A percentile compares a stretch with the other conserved stretches of the same genome.
Evolutionary conservation across 2,113 vertebrate genomes (phyloP).

Genomic region (Chinchilla lanigera): DNA sequence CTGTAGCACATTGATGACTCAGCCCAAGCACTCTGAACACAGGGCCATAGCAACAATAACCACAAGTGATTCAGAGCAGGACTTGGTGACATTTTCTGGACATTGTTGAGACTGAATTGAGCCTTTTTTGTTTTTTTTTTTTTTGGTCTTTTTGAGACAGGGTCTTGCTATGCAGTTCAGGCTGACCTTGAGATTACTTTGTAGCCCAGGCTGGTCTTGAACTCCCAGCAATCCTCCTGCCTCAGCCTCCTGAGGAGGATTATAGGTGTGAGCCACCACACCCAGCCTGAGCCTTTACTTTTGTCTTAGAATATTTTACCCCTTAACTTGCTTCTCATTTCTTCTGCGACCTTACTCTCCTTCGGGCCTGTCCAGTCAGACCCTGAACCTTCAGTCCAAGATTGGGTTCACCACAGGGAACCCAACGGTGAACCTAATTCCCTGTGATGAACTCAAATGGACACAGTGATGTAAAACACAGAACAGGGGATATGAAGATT

Average conservation of each 20-base stretch:
- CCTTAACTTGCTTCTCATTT: not conserved
- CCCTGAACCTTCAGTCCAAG: not conserved
- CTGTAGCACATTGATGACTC: not conserved
- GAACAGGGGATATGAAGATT: not conserved
- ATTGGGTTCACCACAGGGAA: not conserved
- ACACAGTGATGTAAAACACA: not conserved
- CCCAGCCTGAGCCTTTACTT: not conserved
- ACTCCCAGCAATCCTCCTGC: no score
- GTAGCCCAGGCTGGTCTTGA: no score
- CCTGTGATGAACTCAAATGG: not conserved
- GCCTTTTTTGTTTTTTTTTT: no score
- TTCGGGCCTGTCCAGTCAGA: not conserved
- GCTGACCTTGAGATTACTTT: no score
- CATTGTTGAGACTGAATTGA: not conserved
- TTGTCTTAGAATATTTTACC: not conserved
- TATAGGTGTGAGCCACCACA: no score
- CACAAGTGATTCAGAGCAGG: not conserved
- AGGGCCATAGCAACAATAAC: not conserved
- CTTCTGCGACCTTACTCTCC: not conserved
- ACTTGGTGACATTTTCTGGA: not conserved
- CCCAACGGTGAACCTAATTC: not conserved
- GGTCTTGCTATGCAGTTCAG: no score
- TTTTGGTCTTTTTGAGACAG: no score
- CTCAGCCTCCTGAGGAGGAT: no score
- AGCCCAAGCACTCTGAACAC: not conserved